Evolutionary conservation across 2,888 invertebrate species (phyloP).

Genomic region (Ligdia adustata): DNA sequence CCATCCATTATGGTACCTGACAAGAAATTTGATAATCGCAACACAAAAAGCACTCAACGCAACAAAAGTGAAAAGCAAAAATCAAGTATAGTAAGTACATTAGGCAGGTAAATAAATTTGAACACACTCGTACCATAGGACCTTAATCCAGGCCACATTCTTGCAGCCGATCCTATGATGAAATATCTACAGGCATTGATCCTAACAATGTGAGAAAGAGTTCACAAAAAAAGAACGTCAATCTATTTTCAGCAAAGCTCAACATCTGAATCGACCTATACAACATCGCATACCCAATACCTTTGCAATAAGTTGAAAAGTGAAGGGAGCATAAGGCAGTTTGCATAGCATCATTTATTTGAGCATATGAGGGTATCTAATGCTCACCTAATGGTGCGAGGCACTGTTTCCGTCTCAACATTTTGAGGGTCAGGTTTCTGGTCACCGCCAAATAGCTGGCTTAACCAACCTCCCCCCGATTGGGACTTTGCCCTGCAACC

Average conservation of each 20-base stretch:
- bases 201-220: no score
- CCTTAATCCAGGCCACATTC: no score
- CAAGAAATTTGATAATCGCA: not conserved
- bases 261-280: no score
- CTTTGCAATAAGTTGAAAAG: not conserved
- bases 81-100: no score
- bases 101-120: no score
- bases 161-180: no score
- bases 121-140: no score
- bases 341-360: not conserved
- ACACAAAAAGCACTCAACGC: conserved; percentile 2
- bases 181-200: no score
- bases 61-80: no score
- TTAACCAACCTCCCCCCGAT: conserved; percentile 84
- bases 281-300: no score
- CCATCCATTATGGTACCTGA: not conserved
- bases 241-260: no score
- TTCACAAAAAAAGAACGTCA: no score
- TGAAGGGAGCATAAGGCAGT: conserved; percentile 1
- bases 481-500: conserved; percentile 79
- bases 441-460: conserved; percentile 82
- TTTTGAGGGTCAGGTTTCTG: conserved; percentile 60
- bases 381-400: conserved; percentile 79
- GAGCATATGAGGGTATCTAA: conserved; percentile 14
- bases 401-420: conserved; percentile 63